Evolutionary conservation across 2,888 invertebrate genomes (phyloP), one percentile per base, ranked within the genome.

Genomic region (Omphaloscelis lunosa): DNA sequence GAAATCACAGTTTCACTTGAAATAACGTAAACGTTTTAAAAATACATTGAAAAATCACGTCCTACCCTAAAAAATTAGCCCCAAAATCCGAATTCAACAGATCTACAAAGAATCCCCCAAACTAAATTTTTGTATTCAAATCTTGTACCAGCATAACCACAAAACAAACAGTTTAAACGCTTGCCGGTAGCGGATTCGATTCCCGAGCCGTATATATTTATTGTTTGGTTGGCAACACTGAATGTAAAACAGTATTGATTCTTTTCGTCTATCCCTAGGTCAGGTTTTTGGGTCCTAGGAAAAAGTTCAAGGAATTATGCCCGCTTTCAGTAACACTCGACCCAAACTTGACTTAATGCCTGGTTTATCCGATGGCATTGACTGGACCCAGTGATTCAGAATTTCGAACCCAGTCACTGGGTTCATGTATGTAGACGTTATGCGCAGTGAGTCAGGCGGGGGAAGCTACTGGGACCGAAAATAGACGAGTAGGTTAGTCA

Each of bases 181-280:
- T 75, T 51, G 34, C 62, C 65, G 76, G 76, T 65, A 59, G 70
- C 65, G 48, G 79, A 82, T 88, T 88, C 88, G 88, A 87, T 88
- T 88, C 88, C 76, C 79, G 79, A 39, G 59, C 72, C 69, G 80
- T 73, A 76, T 83, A 73, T 85, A 85, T 88, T 88, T 88, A 88
- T 88, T 88, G 88, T 88, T 88, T 88, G 77, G 70, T 23, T 79
- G 75, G 75, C 77, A 23, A 34, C 51, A 20, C 65, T 82, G 88
- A 85, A 88, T 88, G 59, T 75, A 71, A 88, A 88, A 41, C 63
- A 80, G 82, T 77, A 76, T 81, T 59, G 82, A 71, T 79, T 80
- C 20, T 68, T 56, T 62, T 63, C 15, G 41, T 58, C 3, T 68
- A 66, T 68, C 23, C 51, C 20, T 74, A 70, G 69, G 79, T 76